phyloP scores from a whole-genome alignment of 2,113 vertebrate genomes.

The Istiophorus platypterus region DNA sequence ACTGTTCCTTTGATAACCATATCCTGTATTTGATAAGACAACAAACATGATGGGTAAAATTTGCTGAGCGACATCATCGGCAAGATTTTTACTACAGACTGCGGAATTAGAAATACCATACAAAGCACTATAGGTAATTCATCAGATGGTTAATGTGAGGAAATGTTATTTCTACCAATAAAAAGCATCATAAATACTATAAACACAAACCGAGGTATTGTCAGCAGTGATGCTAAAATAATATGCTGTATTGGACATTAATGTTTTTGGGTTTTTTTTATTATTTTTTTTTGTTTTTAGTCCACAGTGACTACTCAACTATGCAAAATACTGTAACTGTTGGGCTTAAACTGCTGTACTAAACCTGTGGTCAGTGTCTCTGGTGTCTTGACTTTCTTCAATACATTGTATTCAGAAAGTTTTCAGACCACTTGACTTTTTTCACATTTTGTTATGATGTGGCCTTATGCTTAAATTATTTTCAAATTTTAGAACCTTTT shows the following conservation, averaged over 20 bases:
- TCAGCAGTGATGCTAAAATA: constrained; percentile 4
- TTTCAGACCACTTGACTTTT: too few species aligned
- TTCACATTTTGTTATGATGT: too few species aligned
- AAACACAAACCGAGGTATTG: background rate
- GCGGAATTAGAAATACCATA: constrained; percentile 17
- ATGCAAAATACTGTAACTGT: constrained; percentile 55
- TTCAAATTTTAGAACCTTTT: too few species aligned
- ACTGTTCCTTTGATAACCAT: background rate
- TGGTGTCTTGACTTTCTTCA: constrained; percentile 5
- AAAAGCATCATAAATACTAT: background rate
- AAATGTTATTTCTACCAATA: constrained; percentile 4
- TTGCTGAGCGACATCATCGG: background rate
- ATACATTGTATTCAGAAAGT: background rate
- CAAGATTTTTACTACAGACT: constrained; percentile 3
- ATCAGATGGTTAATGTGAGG: constrained; percentile 14
- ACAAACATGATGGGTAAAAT: constrained; percentile 17
- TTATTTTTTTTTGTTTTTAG: background rate
- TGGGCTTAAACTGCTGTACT: constrained; percentile 30
- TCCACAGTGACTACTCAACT: constrained; percentile 41
- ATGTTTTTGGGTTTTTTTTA: background rate
- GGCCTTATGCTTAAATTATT: too few species aligned
- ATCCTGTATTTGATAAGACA: background rate
- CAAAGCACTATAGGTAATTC: constrained; percentile 29
- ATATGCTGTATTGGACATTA: constrained; percentile 17
- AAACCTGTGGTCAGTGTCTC: constrained; percentile 9